A percentile compares a stretch with the other conserved stretches of the same genome.
These are phyloP conservation scores for Lasioglossum marginatum DNA, from an alignment of 2,888 invertebrate species.

Conservation along the genomic window DNA sequence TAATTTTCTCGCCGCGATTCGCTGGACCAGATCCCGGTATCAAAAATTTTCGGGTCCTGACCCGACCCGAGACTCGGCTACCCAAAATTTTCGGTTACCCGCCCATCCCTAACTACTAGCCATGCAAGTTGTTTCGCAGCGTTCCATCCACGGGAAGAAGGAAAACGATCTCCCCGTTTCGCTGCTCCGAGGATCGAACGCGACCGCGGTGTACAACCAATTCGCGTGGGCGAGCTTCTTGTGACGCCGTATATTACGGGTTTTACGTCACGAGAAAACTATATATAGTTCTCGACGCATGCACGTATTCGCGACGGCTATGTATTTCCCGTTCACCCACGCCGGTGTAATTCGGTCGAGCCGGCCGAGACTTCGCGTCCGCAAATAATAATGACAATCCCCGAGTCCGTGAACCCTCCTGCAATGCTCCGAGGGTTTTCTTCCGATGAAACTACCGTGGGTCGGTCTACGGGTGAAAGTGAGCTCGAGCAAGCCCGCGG, in stretches of 20 bases:
- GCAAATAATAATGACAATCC: slow-evolving; percentile 31
- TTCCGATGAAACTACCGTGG: neutral
- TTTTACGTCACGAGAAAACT: slow-evolving; percentile 55
- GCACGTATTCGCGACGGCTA: neutral
- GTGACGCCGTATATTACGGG: slow-evolving; percentile 50
- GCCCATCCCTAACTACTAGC: no score
- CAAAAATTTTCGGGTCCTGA: no score
- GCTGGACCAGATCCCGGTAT: no score
- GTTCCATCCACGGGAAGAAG: neutral
- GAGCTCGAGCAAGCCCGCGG: neutral
- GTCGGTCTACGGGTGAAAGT: neutral
- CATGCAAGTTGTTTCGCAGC: neutral
- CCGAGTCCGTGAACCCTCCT: neutral
- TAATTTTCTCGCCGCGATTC: no score
- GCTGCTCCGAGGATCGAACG: neutral
- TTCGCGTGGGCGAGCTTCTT: slow-evolving; percentile 37
- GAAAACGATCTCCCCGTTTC: neutral
- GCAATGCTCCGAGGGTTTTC: neutral
- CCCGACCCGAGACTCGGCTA: no score
- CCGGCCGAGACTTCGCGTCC: slow-evolving; percentile 12
- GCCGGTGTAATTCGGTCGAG: slow-evolving; percentile 30
- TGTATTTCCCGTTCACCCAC: slow-evolving; percentile 35
- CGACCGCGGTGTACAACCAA: neutral
- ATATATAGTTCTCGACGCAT: slow-evolving; percentile 38
- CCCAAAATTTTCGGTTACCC: no score